Conservation (phyloP, 2,888 invertebrate genomes). For the Hemistola chrysoprasaria region DNA sequence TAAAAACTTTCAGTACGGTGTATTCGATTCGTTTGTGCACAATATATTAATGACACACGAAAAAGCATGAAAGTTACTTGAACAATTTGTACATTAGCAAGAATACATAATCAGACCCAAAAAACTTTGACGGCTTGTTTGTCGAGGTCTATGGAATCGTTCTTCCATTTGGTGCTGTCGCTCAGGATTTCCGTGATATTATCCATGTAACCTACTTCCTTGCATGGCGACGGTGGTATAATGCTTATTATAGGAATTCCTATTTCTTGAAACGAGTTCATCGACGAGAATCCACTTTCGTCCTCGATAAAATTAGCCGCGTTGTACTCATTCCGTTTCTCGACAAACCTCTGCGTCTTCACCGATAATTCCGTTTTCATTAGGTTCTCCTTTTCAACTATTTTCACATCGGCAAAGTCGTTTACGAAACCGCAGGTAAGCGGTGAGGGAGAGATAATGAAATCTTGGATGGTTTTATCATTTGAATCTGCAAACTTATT, state of each 20-base stretch:
- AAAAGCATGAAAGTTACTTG: conserved; percentile 25
- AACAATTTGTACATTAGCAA: conserved; percentile 43
- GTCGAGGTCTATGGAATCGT: conserved; percentile 54
- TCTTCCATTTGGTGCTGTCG: conserved; percentile 62
- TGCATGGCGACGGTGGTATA: conserved; percentile 72
- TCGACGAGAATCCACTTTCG: conserved; percentile 93
- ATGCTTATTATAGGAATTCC: conserved; percentile 85
- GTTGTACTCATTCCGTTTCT: conserved; percentile 57
- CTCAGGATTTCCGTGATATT: conserved; percentile 51
- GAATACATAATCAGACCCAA: conserved; percentile 59
- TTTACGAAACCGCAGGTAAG: conserved; percentile 49
- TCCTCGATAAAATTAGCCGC: conserved; percentile 83
- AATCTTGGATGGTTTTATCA: conserved; percentile 42
- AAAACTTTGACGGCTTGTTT: conserved; percentile 72
- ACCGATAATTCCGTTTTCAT: conserved; percentile 17
- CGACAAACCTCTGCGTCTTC: conserved; percentile 35
- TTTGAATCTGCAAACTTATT: conserved; percentile 44
- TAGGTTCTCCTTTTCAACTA: conserved; percentile 40
- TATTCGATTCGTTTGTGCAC: conserved; percentile 13
- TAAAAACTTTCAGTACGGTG: conserved; percentile 29
- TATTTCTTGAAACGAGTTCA: conserved; percentile 92
- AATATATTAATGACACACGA: conserved; percentile 5
- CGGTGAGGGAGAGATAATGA: conserved; percentile 45
- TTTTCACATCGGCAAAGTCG: conserved; percentile 43
- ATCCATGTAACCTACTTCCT: conserved; percentile 62